Percentiles rank a stretch among this genome's conserved stretches.
These are phyloP conservation scores for Caenorhabditis plicata DNA, from an alignment of 2,888 invertebrate species.

Conservation along the genomic window DNA sequence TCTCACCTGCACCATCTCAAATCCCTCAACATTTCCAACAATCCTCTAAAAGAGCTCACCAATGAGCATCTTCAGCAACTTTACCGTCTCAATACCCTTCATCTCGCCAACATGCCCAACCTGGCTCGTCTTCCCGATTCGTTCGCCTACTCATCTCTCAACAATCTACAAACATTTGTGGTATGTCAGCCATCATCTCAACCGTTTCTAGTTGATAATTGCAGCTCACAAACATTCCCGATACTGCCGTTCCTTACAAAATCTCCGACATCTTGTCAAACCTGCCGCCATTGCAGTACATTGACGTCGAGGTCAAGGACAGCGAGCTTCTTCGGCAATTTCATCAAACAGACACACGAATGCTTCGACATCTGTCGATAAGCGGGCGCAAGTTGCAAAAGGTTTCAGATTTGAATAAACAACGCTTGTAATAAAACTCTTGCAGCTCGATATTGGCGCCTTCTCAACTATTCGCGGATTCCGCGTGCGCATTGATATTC, in stretches of 20 bases:
- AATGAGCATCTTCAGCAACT: constrained; percentile 47
- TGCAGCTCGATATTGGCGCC: constrained; percentile 51
- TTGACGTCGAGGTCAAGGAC: constrained; percentile 54
- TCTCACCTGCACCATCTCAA: constrained; percentile 49
- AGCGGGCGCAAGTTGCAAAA: constrained; percentile 41
- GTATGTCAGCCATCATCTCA: too few relatives aligned
- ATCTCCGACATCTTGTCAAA: constrained; percentile 42
- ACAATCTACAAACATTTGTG: too few relatives aligned
- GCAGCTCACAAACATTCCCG: constrained; percentile 50
- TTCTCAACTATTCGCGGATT: constrained; percentile 56
- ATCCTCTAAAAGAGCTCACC: constrained; percentile 45
- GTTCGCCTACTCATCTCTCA: constrained; percentile 40
- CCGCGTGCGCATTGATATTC: constrained; percentile 46
- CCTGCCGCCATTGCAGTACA: constrained; percentile 53
- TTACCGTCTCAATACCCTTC: constrained; percentile 49
- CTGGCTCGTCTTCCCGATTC: constrained; percentile 49
- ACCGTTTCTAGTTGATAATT: constrained; percentile 8
- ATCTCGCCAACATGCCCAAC: constrained; percentile 49
- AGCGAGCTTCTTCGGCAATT: constrained; percentile 43
- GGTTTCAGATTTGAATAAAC: too few relatives aligned
- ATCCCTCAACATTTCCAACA: constrained; percentile 57
- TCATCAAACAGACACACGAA: constrained; percentile 44
- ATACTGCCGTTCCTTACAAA: constrained; percentile 40
- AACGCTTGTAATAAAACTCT: too few relatives aligned
- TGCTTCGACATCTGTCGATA: constrained; percentile 51